A percentile compares a stretch with the other conserved stretches of the same genome.
phyloP scores from a whole-genome alignment of 2,113 vertebrate species.

The Eira barbara region DNA sequence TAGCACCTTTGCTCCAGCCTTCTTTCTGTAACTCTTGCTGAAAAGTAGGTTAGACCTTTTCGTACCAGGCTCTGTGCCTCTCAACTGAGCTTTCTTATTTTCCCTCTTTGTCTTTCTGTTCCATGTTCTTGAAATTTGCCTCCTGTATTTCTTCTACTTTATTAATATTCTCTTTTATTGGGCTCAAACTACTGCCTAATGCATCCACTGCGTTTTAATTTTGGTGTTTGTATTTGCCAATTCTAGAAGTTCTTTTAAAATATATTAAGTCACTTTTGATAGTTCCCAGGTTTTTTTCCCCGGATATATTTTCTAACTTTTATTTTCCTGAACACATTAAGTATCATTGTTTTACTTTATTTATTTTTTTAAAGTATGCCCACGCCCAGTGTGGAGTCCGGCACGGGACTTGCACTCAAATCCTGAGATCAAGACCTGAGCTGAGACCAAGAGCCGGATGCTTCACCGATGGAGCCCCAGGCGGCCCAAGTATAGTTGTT shows the following conservation, averaged over 20 bases:
- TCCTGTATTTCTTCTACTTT: background rate
- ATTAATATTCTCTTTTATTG: background rate
- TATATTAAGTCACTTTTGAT: background rate
- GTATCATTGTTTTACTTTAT: background rate
- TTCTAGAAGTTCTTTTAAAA: background rate
- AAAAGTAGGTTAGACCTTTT: accelerated
- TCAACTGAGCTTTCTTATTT: background rate
- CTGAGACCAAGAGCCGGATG: background rate
- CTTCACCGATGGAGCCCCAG: background rate
- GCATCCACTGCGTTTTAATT: background rate
- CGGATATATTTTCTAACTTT: background rate
- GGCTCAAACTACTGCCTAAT: background rate
- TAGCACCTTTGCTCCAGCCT: background rate
- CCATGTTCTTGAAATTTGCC: background rate
- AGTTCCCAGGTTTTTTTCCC: background rate
- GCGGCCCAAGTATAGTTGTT: background rate
- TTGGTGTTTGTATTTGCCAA: background rate
- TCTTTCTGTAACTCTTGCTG: background rate
- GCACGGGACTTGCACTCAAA: background rate
- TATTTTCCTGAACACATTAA: background rate
- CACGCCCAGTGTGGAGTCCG: background rate
- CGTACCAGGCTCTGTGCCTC: accelerated
- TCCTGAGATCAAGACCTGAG: background rate
- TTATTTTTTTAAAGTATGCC: background rate
- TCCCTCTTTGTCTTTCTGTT: background rate